A percentile compares a stretch with the other conserved stretches of the same genome.
These are phyloP conservation scores for Equus quagga DNA, from an alignment of 2,113 vertebrate species.

Conservation along the genomic window DNA sequence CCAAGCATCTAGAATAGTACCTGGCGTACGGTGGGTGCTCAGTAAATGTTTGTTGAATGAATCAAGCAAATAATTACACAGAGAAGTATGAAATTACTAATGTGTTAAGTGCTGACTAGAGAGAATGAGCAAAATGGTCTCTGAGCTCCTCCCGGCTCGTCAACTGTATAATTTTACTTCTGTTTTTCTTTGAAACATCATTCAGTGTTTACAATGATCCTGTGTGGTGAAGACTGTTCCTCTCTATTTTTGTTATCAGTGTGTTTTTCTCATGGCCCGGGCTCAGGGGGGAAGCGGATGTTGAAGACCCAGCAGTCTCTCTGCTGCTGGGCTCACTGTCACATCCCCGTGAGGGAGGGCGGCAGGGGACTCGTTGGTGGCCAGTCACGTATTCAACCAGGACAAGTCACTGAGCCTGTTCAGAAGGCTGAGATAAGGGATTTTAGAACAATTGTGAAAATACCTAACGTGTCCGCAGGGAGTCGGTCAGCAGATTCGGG, in stretches of 20 bases:
- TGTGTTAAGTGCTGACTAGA: not conserved
- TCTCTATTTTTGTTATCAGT: not conserved
- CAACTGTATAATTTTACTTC: constrained; percentile 11
- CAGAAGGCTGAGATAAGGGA: constrained; percentile 56
- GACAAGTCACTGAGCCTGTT: not conserved
- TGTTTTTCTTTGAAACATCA: constrained; percentile 33
- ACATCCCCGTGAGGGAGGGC: not conserved
- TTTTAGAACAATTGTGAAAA: constrained; percentile 73
- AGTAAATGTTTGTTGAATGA: constrained; percentile 12
- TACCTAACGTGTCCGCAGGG: constrained; percentile 39
- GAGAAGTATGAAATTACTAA: not conserved
- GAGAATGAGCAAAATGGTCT: not conserved
- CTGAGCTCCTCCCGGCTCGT: not conserved
- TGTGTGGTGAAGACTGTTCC: not conserved
- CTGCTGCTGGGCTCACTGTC: not conserved
- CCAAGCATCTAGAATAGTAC: not conserved
- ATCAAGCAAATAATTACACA: constrained; percentile 47
- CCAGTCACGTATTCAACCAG: constrained; percentile 46
- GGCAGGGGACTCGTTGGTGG: not conserved
- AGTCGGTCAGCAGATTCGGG: constrained; percentile 28
- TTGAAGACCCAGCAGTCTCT: not conserved
- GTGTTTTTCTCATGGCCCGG: not conserved
- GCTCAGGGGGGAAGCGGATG: not conserved
- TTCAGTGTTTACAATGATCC: not conserved
- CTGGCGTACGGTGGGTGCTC: not conserved